phyloP scores from a whole-genome alignment of 2,888 invertebrate genomes.

The Hemicrepidius hirtus region DNA sequence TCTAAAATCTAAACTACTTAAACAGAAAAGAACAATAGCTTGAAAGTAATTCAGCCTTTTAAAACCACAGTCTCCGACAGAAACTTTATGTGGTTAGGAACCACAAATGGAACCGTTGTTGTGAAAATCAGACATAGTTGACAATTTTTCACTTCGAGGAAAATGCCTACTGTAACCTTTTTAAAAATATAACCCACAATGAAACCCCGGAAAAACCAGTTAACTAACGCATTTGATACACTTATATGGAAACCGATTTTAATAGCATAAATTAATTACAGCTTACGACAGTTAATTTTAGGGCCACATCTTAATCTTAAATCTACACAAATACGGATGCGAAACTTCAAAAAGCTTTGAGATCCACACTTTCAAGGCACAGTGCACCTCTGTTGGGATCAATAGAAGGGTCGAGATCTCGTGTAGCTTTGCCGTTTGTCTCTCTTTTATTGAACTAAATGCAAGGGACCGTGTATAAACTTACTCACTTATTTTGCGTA shows the following conservation, averaged over 20 bases:
- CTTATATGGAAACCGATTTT: no score
- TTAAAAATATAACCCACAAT: no score
- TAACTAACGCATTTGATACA: no score
- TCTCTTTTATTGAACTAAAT: slow-evolving; percentile 54
- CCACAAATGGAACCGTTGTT: no score
- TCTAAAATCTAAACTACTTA: no score
- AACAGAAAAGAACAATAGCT: not conserved
- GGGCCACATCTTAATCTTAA: no score
- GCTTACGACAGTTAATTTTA: no score
- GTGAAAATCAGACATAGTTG: no score
- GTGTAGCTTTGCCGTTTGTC: slow-evolving; percentile 43
- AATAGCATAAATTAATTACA: no score
- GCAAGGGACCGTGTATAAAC: slow-evolving; percentile 42
- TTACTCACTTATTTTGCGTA: slow-evolving; percentile 31
- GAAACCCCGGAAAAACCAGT: no score
- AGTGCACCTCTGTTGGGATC: slow-evolving; percentile 44
- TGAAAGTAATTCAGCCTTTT: not conserved
- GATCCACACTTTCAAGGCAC: slow-evolving; percentile 39
- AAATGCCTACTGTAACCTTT: no score
- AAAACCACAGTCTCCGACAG: not conserved
- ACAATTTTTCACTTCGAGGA: not conserved
- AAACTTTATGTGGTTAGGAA: no score
- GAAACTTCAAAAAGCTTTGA: slow-evolving; percentile 16
- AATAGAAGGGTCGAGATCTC: slow-evolving; percentile 45
- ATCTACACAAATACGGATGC: not conserved